phyloP scores from a whole-genome alignment of 2,797 vertebrate genomes.

The Liparis tanakae region DNA sequence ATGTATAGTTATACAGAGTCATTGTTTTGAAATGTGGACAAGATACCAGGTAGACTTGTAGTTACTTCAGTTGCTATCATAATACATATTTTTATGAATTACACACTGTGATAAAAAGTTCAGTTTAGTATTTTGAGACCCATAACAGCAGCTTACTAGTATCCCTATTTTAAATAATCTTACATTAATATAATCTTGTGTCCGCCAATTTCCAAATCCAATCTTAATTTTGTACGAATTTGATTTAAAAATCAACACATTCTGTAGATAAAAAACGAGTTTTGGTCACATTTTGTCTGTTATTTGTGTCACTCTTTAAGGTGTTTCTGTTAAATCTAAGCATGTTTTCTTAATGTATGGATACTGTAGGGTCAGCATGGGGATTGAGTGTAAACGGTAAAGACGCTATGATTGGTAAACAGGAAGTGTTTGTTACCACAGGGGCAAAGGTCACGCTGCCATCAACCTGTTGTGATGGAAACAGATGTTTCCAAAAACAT shows the following conservation, averaged over 20 bases:
- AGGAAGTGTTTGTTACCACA: constrained; percentile 71
- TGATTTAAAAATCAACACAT: not conserved
- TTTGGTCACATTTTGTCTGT: not conserved
- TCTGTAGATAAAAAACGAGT: not conserved
- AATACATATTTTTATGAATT: no score
- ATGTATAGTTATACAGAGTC: no score
- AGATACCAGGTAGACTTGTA: no score
- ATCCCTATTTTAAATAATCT: no score
- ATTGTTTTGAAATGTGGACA: no score
- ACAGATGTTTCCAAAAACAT: constrained; percentile 67
- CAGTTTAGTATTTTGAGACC: no score
- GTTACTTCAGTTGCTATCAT: no score
- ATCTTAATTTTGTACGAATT: not conserved
- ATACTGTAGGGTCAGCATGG: constrained; percentile 25
- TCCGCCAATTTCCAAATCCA: not conserved
- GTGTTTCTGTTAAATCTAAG: not conserved
- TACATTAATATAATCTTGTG: no score
- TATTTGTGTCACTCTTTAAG: not conserved
- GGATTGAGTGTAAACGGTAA: constrained; percentile 50
- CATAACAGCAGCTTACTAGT: no score
- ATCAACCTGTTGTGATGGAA: constrained; percentile 71
- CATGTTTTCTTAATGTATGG: not conserved
- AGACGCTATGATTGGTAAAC: constrained; percentile 55
- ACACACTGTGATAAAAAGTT: no score
- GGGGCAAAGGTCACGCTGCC: constrained; percentile 56